Percentiles rank a stretch among this genome's conserved stretches.
phyloP scores from a whole-genome alignment of 2,113 vertebrate species.

The Lota lota region DNA sequence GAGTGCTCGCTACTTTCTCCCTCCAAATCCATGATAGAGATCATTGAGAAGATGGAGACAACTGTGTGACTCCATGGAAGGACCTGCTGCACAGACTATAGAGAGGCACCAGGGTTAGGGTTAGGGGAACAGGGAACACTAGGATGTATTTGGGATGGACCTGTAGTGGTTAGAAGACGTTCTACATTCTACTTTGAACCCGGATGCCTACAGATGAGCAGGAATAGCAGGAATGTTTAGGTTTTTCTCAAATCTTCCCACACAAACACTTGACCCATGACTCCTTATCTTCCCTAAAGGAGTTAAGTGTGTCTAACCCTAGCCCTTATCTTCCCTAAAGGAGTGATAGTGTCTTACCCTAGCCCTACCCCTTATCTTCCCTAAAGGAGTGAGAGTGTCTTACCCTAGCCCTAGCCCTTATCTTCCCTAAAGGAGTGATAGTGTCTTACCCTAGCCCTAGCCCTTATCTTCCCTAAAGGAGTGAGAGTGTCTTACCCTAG shows the following conservation, averaged over 20 bases:
- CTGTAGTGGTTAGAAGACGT: conserved; percentile 14
- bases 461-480: too few relatives aligned
- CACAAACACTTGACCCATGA: conserved; percentile 45
- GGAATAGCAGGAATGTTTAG: conserved; percentile 11
- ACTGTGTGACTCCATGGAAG: conserved; percentile 79
- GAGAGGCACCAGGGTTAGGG: background rate
- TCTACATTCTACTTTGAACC: conserved; percentile 17
- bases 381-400: conserved; percentile 31
- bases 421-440: conserved; percentile 37
- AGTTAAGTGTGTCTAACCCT: conserved; percentile 39
- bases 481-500: too few relatives aligned
- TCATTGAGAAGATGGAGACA: conserved; percentile 98
- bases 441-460: conserved; percentile 1
- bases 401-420: background rate
- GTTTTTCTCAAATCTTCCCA: conserved; percentile 35
- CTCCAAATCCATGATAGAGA: conserved; percentile 91
- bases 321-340: too few relatives aligned
- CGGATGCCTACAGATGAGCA: conserved; percentile 37
- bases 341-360: too few relatives aligned
- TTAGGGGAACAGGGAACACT: conserved; percentile 3
- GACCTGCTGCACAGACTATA: background rate
- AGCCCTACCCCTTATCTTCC: too few relatives aligned
- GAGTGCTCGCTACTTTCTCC: conserved; percentile 89
- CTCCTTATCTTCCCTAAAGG: conserved; percentile 16
- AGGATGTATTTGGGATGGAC: conserved; percentile 30